Base-by-base conservation (phyloP, 2,888 invertebrate genomes). In the Trachelus iudaicus region DNA sequence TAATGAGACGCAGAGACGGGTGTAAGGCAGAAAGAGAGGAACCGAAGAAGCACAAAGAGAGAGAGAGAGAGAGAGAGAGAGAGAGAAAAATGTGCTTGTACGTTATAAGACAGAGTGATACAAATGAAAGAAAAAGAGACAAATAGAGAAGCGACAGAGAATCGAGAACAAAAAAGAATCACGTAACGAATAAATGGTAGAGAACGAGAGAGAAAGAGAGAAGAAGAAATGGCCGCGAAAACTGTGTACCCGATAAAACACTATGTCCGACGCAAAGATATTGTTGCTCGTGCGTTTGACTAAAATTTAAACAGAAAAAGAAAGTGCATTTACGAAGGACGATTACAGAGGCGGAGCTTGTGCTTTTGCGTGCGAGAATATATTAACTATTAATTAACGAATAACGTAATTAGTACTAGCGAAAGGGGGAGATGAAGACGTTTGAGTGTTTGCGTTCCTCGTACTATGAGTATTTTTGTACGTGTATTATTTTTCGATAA, bases 391-490 rank as follows among this genome's bases (percentile, higher is more conserved):
- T 56, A 56, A 56, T 56, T 56, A 56, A 56, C 56, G 23, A 56
- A 56, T 56, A 56, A 56, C 56, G 56, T 56, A 56, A 56, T 56
- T 56, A 56, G 56, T 9, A 56, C 2, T 56, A 56, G 56, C 6
- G 23, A 56, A 56, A 23, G 56, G 23, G 56, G 56, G 56, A 56
- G 56, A 56, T 23, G 9, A 40, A 40, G 40, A 23, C 56, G 83
- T 85, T 88, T 83, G 82, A 85, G 83, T 85, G 85, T 87, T 89
- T 87, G 82, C 86, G 88, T 88, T 89, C 87, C 88, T 86, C 83
- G 85, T 89, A 89, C 85, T 83, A 86, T 87, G 86, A 90, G 88
- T 90, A 89, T 89, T 90, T 89, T 89, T 88, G 81, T 89, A 89
- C 84, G 83, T 85, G 87, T 88, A 89, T 89, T 89, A 89, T 89